These are phyloP conservation scores for Acromyrmex echinatior DNA, from an alignment of 1,140 invertebrate genomes.

Conservation along the genomic window DNA sequence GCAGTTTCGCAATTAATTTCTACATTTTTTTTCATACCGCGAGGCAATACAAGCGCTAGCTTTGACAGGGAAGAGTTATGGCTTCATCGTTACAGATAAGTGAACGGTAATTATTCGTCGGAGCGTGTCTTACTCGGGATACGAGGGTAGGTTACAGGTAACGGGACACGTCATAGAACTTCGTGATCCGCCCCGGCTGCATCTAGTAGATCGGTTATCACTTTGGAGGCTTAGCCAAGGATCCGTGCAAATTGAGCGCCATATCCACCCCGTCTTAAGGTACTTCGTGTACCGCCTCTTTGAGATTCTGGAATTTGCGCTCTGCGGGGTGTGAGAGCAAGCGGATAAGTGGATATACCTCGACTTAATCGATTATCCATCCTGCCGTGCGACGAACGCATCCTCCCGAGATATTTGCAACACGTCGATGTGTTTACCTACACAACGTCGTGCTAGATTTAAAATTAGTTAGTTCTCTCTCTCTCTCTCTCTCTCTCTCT, in stretches of 20 bases:
- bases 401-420: constrained; percentile 67
- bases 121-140: constrained; percentile 22
- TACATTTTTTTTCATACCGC: not conserved
- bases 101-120: constrained; percentile 36
- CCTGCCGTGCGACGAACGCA: constrained; percentile 72
- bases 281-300: constrained; percentile 65
- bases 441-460: constrained; percentile 50
- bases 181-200: constrained; percentile 37
- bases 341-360: constrained; percentile 70
- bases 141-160: constrained; percentile 9
- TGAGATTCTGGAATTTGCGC: constrained; percentile 73
- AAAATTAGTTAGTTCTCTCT: constrained; percentile 31
- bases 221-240: constrained; percentile 56
- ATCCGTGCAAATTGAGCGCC: constrained; percentile 69
- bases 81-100: not conserved
- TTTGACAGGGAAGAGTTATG: constrained; percentile 13
- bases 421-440: constrained; percentile 59
- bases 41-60: not conserved
- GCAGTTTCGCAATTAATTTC: not conserved
- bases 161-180: constrained; percentile 42
- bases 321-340: constrained; percentile 61
- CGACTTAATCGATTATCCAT: constrained; percentile 74
- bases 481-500: no score
- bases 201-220: constrained; percentile 61
- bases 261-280: constrained; percentile 61